These are phyloP conservation scores for Leguminivora glycinivorella DNA, from an alignment of 1,140 invertebrate genomes.

Conservation along the genomic window DNA sequence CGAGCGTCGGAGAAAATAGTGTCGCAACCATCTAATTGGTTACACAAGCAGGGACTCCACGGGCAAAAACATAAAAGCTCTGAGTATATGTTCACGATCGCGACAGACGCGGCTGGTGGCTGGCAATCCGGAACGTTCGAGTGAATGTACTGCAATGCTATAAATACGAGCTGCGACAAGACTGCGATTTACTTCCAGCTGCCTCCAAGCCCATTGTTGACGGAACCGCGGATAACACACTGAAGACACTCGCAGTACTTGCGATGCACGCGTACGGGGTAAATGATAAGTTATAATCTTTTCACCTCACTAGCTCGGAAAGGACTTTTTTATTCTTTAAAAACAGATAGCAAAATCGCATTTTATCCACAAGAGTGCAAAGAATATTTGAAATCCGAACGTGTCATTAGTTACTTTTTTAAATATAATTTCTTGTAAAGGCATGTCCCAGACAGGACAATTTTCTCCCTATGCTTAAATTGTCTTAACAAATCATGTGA, in stretches of 20 bases:
- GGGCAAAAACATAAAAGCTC: constrained; percentile 11
- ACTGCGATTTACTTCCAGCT: constrained; percentile 43
- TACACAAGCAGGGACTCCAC: neutral
- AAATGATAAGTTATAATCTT: constrained; percentile 36
- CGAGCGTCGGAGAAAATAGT: neutral
- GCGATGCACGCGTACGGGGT: constrained; percentile 54
- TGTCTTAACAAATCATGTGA: too few species aligned
- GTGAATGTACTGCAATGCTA: constrained; percentile 63
- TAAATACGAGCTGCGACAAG: constrained; percentile 59
- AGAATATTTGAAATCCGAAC: too few species aligned
- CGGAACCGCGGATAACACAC: constrained; percentile 34
- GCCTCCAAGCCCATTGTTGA: constrained; percentile 54
- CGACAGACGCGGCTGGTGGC: constrained; percentile 23
- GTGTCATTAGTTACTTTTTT: too few species aligned
- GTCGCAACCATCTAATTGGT: neutral
- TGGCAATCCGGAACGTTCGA: constrained; percentile 55
- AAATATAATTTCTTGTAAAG: too few species aligned
- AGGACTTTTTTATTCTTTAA: too few species aligned
- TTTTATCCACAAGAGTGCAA: too few species aligned
- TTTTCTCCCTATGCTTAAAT: too few species aligned
- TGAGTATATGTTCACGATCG: constrained; percentile 11
- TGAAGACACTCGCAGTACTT: neutral
- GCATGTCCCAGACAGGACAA: too few species aligned
- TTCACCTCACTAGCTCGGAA: too few species aligned
- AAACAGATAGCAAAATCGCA: too few species aligned